These are phyloP conservation scores for Sebastes reedi DNA, from an alignment of 2,797 vertebrate species.

Conservation along the genomic window DNA sequence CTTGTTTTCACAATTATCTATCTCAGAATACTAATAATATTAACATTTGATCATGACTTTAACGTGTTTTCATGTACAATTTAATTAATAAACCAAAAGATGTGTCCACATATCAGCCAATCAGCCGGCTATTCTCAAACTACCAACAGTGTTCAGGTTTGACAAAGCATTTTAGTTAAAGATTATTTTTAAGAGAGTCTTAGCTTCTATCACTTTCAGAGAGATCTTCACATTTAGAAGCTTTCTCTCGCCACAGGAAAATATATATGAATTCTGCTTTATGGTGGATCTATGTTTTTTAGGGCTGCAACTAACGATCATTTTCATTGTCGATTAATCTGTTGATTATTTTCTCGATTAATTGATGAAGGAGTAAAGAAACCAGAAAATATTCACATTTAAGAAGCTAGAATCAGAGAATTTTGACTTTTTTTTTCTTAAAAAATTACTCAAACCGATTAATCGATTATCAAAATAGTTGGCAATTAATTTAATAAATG, in stretches of 20 bases:
- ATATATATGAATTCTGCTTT: constrained; percentile 23
- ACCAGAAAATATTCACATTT: too few relatives aligned
- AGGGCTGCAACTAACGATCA: fast-evolving
- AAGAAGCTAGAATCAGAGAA: too few relatives aligned
- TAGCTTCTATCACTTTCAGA: neutral
- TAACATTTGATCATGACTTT: neutral
- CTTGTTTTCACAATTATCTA: neutral
- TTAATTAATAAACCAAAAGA: neutral
- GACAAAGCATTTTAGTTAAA: neutral
- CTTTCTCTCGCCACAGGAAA: neutral
- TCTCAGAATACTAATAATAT: neutral
- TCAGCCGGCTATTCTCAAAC: neutral
- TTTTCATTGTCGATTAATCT: too few relatives aligned
- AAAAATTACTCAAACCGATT: too few relatives aligned
- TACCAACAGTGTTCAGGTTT: neutral
- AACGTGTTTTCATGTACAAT: neutral
- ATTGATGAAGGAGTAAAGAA: too few relatives aligned
- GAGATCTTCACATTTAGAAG: neutral
- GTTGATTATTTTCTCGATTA: too few relatives aligned
- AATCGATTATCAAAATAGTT: too few relatives aligned
- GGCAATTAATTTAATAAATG: too few relatives aligned
- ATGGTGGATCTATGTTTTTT: neutral
- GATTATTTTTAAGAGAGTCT: neutral
- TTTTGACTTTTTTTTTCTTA: neutral
- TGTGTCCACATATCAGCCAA: neutral